A percentile compares a stretch with the other conserved stretches of the same genome.
Conservation (phyloP, 2,888 invertebrate species). For the Diarsia rubi region DNA sequence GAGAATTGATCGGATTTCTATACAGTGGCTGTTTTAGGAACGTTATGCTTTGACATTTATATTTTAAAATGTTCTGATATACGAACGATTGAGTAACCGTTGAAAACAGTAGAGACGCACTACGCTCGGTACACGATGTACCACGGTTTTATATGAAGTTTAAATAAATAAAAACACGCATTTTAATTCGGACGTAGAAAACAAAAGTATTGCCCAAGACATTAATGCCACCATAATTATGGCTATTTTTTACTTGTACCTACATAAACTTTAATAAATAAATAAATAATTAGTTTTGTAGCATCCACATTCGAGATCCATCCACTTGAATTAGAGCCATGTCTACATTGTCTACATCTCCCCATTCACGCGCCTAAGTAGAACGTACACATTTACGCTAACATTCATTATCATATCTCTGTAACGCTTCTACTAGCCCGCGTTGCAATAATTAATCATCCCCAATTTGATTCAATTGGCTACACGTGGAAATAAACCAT, state of each 20-base stretch:
- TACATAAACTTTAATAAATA: constrained; percentile 2
- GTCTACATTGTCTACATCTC: constrained; percentile 4
- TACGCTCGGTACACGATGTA: too few relatives aligned
- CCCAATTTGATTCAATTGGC: constrained; percentile 46
- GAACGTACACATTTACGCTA: constrained; percentile 32
- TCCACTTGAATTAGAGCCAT: constrained; percentile 38
- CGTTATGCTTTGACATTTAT: not conserved
- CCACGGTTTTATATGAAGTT: too few relatives aligned
- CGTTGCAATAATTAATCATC: constrained; percentile 49
- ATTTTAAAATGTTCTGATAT: not conserved
- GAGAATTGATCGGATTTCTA: constrained; percentile 14
- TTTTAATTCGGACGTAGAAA: constrained; percentile 12
- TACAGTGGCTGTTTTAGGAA: not conserved
- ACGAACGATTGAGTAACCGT: not conserved
- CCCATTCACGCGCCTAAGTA: not conserved
- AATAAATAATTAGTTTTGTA: constrained; percentile 16
- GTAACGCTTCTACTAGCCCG: constrained; percentile 27
- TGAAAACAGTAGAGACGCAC: not conserved
- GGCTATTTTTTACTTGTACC: not conserved
- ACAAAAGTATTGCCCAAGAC: not conserved
- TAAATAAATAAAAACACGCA: not conserved
- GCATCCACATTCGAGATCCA: constrained; percentile 20
- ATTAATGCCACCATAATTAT: not conserved
- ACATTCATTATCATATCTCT: constrained; percentile 36
- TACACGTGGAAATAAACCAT: constrained; percentile 55